Base-by-base conservation (phyloP, 2,113 vertebrate species). In the Excalfactoria chinensis region DNA sequence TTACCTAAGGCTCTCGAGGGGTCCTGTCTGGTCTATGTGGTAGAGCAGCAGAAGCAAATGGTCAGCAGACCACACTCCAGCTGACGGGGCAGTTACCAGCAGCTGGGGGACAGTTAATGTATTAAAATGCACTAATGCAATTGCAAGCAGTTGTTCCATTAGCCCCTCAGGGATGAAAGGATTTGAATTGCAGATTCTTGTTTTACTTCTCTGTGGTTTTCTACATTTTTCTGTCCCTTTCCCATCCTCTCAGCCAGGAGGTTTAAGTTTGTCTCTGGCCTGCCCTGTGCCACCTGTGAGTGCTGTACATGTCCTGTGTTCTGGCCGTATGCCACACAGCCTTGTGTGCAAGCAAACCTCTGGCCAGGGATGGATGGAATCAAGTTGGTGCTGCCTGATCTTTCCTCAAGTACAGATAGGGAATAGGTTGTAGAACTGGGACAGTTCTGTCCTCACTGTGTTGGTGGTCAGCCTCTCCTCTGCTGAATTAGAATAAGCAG, bases 81-180 rank as follows among this genome's bases (percentile, higher is more conserved):
- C 85, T 85, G 85, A 90, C 0, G 0, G 75, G 71, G 75, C 94
- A 93, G 89, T 88, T 76, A 70, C 49, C 87, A 88, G 89, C 85
- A 91, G 78, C 87, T 89, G 87, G 71, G 78, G 82, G 49, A n/a
- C 70, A 5, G 2, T 94, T 93, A 93, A 89, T 28, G 7, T 26
- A 85, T 93, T 93, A 93, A 93, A 96, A 96, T 85, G 93, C 87
- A 93, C 93, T 93, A 91, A 91, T 89, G 82, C 75, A 95, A 76
- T 87, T 82, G 87, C 78, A 89, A 93, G 78, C 63, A 76, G 71
- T 95, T 95, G 89, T 95, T 93, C 86, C 81, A 67, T 68, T 72
- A 70, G 37, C 28, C 63, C 89, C 82, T 76, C 37, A 13, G 85
- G 93, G 51, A 76, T 34, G 21, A 71, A 67, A 3, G 32, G 37